Percentiles rank a stretch among this genome's conserved stretches.
phyloP scores from a whole-genome alignment of 37 sponge, comb jelly and placozoan genomes.

The Cliona cf. orientalis region DNA sequence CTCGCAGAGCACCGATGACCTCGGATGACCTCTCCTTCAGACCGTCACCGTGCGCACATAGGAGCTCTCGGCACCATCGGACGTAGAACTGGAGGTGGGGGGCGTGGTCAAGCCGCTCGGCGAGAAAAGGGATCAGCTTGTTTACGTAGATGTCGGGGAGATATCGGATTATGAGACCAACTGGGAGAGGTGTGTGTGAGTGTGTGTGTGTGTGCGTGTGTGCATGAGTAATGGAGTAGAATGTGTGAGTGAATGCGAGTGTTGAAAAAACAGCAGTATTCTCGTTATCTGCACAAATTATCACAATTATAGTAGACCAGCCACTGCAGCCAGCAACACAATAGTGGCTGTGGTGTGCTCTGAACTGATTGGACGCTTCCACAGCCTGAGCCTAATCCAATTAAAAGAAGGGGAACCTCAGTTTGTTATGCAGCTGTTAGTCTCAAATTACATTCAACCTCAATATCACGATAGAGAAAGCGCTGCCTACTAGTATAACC shows the following conservation, averaged over 20 bases:
- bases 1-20: slow-evolving; percentile 34
- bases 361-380: too few species aligned
- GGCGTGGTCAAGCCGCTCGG: slow-evolving; percentile 58
- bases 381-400: too few species aligned
- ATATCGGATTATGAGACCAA: slow-evolving; percentile 42
- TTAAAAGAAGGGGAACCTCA: too few species aligned
- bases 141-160: slow-evolving; percentile 61
- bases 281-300: too few species aligned
- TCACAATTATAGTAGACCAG: too few species aligned
- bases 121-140: slow-evolving; percentile 61
- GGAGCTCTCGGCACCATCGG: slow-evolving; percentile 69
- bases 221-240: background rate
- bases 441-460: too few species aligned
- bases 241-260: background rate
- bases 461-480: too few species aligned
- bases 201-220: slow-evolving; percentile 14
- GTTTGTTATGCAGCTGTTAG: too few species aligned
- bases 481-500: too few species aligned
- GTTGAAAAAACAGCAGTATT: too few species aligned
- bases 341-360: too few species aligned
- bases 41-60: slow-evolving; percentile 42
- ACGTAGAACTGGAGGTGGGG: slow-evolving; percentile 88
- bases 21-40: slow-evolving; percentile 50
- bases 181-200: slow-evolving; percentile 32
- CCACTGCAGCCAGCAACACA: too few species aligned